Base-by-base conservation (phyloP, 2,888 invertebrate genomes). In the Epirrhoe tristata region DNA sequence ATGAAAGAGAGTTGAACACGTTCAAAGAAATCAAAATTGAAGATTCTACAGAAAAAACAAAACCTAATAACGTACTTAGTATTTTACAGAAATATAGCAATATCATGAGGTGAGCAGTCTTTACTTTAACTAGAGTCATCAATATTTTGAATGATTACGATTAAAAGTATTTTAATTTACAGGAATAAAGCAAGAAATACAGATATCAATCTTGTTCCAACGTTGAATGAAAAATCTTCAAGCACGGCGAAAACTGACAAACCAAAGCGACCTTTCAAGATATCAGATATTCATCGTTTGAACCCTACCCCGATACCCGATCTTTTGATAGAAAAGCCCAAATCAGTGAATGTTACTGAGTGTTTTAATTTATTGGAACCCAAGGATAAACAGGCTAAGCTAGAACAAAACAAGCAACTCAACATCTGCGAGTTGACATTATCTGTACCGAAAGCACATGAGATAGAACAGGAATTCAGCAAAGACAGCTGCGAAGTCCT, bases 61-160 rank as follows among this genome's bases (percentile, higher is more conserved):
- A 70, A 65, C 72, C 61, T 54, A 55, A 55, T 10, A 61, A 68
- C 51, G 70, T 89, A 34, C 75, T 75, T 46, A 80, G 80, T 69
- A 80, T 92, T 55, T 77, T 91, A 63, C 74, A 84, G 32, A 91
- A 89, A 74, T 91, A 89, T 59, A 81, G 80, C 39, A 80, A 75
- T 62, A 75, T 81, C n/a, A 74, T 86, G 57, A 76, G 76, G 90
- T 90, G 74, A 70, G 77, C 48, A 16, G 6, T 14, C 6, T 12
- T 16, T 14, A 6, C n/a, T 46, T 48, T 46, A 48, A 39, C 0
- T 39, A 39, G 39, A 43, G 2, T 4, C 12, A 24, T 24, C n/a
- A 24, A 3, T 24, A 3, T 24, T n/a, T 24, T 24, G 24, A 24
- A 24, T 24, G 24, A 24, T 24, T 24, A 24, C 3, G 24, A 24